Conservation (phyloP, 2,888 invertebrate genomes). For the Dryocosmus kuriphilus region DNA sequence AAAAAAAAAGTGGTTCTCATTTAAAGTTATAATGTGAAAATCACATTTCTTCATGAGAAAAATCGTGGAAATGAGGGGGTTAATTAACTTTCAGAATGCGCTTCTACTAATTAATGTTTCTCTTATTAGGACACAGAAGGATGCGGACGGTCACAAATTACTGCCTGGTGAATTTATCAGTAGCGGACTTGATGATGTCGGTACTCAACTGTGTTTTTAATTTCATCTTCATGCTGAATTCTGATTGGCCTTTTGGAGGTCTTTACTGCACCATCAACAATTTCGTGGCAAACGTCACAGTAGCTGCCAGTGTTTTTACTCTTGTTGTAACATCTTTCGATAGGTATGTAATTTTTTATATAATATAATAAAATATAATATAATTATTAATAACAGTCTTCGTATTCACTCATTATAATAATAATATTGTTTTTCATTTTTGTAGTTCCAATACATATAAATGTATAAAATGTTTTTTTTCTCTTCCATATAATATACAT, state of each 20-base stretch:
- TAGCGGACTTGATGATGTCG: constrained; percentile 92
- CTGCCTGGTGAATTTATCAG: constrained; percentile 92
- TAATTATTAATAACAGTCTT: no score
- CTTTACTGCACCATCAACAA: constrained; percentile 93
- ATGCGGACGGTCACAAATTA: constrained; percentile 96
- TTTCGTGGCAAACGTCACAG: constrained; percentile 94
- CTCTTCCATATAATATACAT: no score
- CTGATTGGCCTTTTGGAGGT: constrained; percentile 94
- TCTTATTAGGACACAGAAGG: constrained; percentile 85
- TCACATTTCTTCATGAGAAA: background rate
- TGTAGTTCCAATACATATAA: no score
- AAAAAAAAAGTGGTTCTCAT: background rate
- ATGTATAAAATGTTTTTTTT: no score
- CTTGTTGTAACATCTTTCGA: constrained; percentile 95
- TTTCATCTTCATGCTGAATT: constrained; percentile 93
- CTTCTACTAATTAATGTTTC: constrained; percentile 45
- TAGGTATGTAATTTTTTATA: constrained; percentile 82
- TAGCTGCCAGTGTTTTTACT: constrained; percentile 95
- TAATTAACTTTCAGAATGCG: background rate
- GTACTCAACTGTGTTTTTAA: constrained; percentile 94
- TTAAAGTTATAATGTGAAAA: background rate
- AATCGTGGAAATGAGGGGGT: background rate
- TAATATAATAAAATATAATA: background rate
- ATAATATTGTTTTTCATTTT: no score
- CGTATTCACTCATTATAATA: no score